Evolutionary conservation across 2,888 invertebrate species (phyloP), one percentile per base, ranked within the genome.

Genomic region (Luffia ferchaultella): DNA sequence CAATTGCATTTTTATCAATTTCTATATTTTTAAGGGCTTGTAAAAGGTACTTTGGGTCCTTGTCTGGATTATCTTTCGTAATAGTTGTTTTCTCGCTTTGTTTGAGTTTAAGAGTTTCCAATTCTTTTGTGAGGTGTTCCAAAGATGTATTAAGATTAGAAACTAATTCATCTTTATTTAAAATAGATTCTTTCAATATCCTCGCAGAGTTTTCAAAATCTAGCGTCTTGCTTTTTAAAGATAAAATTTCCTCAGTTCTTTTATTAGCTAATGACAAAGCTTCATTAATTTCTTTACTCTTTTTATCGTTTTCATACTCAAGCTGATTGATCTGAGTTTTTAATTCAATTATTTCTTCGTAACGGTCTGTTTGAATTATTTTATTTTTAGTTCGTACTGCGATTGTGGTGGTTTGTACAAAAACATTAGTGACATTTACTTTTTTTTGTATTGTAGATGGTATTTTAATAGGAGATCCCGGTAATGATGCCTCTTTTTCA

Each of bases 11-110:
- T 61, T 84, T 83, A 52, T 85, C 83, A 18, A 63, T 65, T 64
- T 87, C 83, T 47, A 84, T 60, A 53, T 77, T 70, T 54, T 74
- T 71, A 1, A 77, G 55, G 15, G 73, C 67, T 30, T 64, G 54
- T 41, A 86, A 53, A 51, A 87, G 68, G 18, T 69, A 64, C 53
- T 84, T 78, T 30, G 73, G 76, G 58, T 87, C 82, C 53, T 82
- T 76, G 44, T 62, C 66, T 18, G 68, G 62, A n/a, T 64, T 65
- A 46, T 74, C 67, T 45, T 67, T 67, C 16, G 57, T 58, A 53
- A 64, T 63, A 46, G 57, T 62, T 18, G 55, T 61, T 58, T 73
- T 64, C n/a, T 52, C 46, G 1, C 54, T 50, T 55, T 66, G 69
- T 50, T 50, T 53, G 20, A 54, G 58, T 60, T 67, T 72, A 1